These are phyloP conservation scores for Scaptomyza tumidula DNA, from an alignment of 2,888 invertebrate genomes.

Conservation along the genomic window DNA sequence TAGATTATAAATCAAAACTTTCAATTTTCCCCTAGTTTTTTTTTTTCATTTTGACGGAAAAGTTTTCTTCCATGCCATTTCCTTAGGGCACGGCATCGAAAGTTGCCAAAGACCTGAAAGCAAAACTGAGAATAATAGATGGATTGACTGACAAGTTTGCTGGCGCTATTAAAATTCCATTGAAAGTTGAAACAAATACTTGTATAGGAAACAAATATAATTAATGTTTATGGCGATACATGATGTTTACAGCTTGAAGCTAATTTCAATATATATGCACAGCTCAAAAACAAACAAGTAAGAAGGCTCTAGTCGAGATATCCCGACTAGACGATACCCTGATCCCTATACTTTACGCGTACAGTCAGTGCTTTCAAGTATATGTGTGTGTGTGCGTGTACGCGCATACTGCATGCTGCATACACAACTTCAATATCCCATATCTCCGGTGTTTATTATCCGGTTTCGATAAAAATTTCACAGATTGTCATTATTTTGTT, in stretches of 20 bases:
- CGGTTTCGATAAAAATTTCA: too few species aligned
- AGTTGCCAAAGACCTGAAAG: conserved; percentile 34
- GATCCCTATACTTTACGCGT: too few species aligned
- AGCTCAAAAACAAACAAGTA: background rate
- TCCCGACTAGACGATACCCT: too few species aligned
- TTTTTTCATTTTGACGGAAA: conserved; percentile 49
- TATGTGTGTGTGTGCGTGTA: too few species aligned
- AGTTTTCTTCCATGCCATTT: conserved; percentile 37
- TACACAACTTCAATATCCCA: too few species aligned
- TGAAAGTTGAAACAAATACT: conserved; percentile 21
- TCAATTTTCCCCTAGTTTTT: conserved; percentile 67
- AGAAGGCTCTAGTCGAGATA: too few species aligned
- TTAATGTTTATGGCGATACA: conserved; percentile 27
- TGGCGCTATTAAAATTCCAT: conserved; percentile 22
- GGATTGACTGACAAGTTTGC: conserved; percentile 64
- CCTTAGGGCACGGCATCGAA: conserved; percentile 11
- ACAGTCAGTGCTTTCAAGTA: too few species aligned
- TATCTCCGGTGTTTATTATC: too few species aligned
- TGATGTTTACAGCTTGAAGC: conserved; percentile 12
- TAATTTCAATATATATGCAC: conserved; percentile 1
- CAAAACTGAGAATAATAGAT: conserved; percentile 51
- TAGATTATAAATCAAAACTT: conserved; percentile 80
- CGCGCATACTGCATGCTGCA: too few species aligned
- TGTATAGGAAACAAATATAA: conserved; percentile 37
- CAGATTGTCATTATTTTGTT: too few species aligned